A percentile compares a stretch with the other conserved stretches of the same genome.
Conservation (phyloP, 2,888 invertebrate species). For the Zeuzera pyrina region DNA sequence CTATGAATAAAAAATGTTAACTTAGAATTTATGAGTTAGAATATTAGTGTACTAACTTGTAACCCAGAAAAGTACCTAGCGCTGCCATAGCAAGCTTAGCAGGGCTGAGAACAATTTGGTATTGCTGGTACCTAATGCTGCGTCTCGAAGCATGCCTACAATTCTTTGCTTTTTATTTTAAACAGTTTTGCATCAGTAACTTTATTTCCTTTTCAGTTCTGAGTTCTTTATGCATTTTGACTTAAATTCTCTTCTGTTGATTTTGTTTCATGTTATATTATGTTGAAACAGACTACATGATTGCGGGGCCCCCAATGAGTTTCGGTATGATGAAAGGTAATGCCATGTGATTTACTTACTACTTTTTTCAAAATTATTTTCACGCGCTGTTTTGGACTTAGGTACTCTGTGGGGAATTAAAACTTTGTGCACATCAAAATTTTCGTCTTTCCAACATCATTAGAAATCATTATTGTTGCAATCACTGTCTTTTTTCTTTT, state of each 20-base stretch:
- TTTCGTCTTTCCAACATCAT: slow-evolving; percentile 47
- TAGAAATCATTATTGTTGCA: slow-evolving; percentile 34
- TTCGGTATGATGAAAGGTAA: slow-evolving; percentile 92
- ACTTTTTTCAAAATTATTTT: slow-evolving; percentile 54
- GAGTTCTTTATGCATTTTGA: slow-evolving; percentile 57
- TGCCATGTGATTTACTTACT: slow-evolving; percentile 51
- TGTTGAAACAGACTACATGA: slow-evolving; percentile 77
- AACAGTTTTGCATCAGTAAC: slow-evolving; percentile 43
- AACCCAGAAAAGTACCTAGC: slow-evolving; percentile 31
- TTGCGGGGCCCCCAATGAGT: slow-evolving; percentile 86
- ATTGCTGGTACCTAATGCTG: slow-evolving; percentile 53
- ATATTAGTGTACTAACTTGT: slow-evolving; percentile 62
- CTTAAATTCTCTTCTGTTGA: slow-evolving; percentile 78
- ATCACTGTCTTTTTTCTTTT: slow-evolving; percentile 17
- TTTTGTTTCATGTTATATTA: slow-evolving; percentile 84
- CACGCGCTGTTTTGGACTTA: slow-evolving; percentile 50
- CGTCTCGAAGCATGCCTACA: slow-evolving; percentile 55
- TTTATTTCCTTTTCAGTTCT: slow-evolving; percentile 35
- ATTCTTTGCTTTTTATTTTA: slow-evolving; percentile 45
- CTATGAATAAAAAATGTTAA: too few relatives aligned
- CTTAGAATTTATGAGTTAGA: too few relatives aligned
- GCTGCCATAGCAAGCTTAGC: slow-evolving; percentile 55
- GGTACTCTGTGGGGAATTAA: slow-evolving; percentile 57
- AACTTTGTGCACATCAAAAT: slow-evolving; percentile 49
- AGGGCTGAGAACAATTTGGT: slow-evolving; percentile 40